Conservation (phyloP, 2,113 vertebrate genomes). For the Stigmatopora nigra region DNA sequence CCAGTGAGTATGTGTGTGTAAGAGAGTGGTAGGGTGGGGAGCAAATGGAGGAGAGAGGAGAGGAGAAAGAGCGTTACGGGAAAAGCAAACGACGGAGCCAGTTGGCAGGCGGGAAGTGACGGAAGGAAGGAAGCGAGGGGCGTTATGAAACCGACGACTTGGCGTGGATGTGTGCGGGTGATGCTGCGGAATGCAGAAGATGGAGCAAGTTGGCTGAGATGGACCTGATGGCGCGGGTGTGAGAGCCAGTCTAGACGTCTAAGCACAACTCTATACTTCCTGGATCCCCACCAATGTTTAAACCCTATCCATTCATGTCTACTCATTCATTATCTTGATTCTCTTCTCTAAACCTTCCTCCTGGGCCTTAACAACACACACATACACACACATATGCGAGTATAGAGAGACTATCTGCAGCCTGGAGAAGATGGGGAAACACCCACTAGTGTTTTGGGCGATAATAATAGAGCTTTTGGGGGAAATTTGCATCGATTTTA, state of each 20-base stretch:
- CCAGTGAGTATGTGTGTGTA: conserved; percentile 8
- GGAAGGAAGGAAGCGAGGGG: conserved; percentile 43
- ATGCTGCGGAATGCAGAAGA: conserved; percentile 32
- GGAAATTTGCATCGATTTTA: neutral
- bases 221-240: conserved; percentile 20
- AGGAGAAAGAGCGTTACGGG: conserved; percentile 32
- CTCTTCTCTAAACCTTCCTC: conserved; percentile 54
- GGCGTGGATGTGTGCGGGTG: conserved; percentile 10
- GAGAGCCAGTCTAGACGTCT: conserved; percentile 46
- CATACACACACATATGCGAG: conserved; percentile 5
- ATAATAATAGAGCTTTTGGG: neutral
- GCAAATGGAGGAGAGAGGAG: conserved; percentile 41
- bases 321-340: conserved; percentile 2
- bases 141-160: conserved; percentile 44
- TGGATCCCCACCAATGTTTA: conserved; percentile 16
- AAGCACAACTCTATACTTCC: conserved; percentile 39
- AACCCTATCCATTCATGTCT: neutral
- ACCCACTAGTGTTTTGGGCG: conserved; percentile 33
- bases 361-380: conserved; percentile 44
- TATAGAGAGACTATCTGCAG: conserved; percentile 1
- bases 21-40: conserved; percentile 10
- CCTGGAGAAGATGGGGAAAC: conserved; percentile 52
- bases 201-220: conserved; percentile 18
- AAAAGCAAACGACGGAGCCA: conserved; percentile 33
- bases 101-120: conserved; percentile 31